Conservation (phyloP, 1,140 invertebrate species). For the Pseudomyrmex cubaensis region DNA sequence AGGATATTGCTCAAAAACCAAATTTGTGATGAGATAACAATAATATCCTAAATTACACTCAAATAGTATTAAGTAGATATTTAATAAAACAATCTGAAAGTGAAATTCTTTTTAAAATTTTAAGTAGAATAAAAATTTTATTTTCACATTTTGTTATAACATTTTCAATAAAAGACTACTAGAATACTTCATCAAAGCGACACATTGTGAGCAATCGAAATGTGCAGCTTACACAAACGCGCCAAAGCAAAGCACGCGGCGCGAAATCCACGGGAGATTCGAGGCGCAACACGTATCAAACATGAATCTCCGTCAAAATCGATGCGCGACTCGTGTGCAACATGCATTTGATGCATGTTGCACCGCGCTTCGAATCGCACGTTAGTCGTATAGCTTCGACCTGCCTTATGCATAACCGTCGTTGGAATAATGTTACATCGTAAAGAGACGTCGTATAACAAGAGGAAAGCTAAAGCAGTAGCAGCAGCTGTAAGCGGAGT, state of each 20-base stretch:
- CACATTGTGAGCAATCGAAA: background rate
- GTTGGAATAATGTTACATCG: constrained; percentile 44
- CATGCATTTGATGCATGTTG: constrained; percentile 56
- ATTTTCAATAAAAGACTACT: background rate
- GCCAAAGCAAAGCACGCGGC: background rate
- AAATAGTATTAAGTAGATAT: too few relatives aligned
- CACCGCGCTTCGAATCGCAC: constrained; percentile 29
- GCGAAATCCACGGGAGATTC: constrained; percentile 28
- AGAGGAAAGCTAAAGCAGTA: constrained; percentile 14
- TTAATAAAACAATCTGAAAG: background rate
- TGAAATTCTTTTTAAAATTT: background rate
- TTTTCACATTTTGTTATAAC: background rate
- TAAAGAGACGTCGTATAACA: constrained; percentile 50
- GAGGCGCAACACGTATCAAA: constrained; percentile 52
- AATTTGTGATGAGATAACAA: background rate
- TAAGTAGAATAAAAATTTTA: background rate
- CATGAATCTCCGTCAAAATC: constrained; percentile 57
- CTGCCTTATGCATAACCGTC: constrained; percentile 55
- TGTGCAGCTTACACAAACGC: background rate
- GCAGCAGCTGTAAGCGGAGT: constrained; percentile 5
- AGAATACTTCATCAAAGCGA: background rate
- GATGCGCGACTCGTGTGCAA: constrained; percentile 54
- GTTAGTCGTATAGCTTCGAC: constrained; percentile 46
- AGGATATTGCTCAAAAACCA: too few relatives aligned
- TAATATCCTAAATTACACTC: background rate